These are phyloP conservation scores for Drosophila pseudotalamancana DNA, from an alignment of 2,888 invertebrate genomes.

Conservation along the genomic window DNA sequence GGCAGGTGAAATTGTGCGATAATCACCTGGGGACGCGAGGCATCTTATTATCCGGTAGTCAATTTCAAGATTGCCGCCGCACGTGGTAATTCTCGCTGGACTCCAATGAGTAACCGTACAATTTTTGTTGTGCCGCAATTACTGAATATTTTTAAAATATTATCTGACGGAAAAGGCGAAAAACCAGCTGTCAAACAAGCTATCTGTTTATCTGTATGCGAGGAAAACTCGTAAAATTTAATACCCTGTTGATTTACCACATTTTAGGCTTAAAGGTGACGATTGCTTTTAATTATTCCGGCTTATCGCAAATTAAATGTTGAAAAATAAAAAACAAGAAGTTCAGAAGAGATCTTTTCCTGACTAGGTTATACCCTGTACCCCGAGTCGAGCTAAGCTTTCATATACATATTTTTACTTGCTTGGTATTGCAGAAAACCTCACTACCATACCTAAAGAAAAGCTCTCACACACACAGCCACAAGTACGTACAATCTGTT, in stretches of 20 bases:
- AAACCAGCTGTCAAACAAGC: conserved; percentile 18
- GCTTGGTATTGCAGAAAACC: too few species aligned
- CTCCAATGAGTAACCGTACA: too few species aligned
- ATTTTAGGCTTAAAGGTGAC: conserved; percentile 34
- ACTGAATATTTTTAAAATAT: conserved; percentile 37
- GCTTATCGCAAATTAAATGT: conserved; percentile 20
- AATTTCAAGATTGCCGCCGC: conserved; percentile 58
- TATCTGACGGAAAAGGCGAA: conserved; percentile 22
- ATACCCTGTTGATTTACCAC: conserved; percentile 30
- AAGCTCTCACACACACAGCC: too few species aligned
- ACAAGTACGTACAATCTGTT: too few species aligned
- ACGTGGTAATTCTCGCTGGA: conserved; percentile 53
- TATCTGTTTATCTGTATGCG: background rate
- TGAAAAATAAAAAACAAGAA: background rate
- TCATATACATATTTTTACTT: too few species aligned
- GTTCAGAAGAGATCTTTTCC: too few species aligned
- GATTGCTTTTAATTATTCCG: conserved; percentile 48
- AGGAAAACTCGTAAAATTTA: conserved; percentile 38
- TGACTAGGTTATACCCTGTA: too few species aligned
- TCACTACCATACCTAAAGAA: too few species aligned
- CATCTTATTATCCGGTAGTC: conserved; percentile 52
- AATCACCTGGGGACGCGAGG: conserved; percentile 62
- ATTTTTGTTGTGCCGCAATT: conserved; percentile 50
- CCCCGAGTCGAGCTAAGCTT: too few species aligned
- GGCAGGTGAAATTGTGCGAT: conserved; percentile 56